Evolutionary conservation across 2,797 vertebrate genomes (phyloP).

Genomic region (Sebastes paucispinis): DNA sequence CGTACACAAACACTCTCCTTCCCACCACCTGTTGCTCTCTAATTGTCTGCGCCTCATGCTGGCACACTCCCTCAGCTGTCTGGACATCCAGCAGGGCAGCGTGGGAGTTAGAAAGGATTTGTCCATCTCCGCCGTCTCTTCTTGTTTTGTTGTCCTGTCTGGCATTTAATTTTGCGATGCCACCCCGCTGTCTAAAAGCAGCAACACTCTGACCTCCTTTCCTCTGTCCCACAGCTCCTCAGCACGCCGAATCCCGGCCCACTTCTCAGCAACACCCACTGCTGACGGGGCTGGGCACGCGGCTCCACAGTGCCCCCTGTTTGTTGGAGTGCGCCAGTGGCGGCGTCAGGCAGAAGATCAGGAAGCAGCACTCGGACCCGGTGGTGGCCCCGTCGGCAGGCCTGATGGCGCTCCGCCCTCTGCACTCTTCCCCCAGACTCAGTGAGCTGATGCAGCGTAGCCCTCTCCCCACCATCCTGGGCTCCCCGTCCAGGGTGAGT

Average conservation of each 20-base stretch:
- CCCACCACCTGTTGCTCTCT: conserved; percentile 13
- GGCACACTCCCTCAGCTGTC: conserved; percentile 84
- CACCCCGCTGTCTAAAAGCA: conserved; percentile 17
- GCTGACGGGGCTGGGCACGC: conserved; percentile 84
- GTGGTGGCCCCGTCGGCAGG: conserved; percentile 73
- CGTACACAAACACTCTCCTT: background rate
- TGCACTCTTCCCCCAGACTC: conserved; percentile 92
- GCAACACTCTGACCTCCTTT: background rate
- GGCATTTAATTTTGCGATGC: background rate
- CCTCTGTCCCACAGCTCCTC: conserved; percentile 52
- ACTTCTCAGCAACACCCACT: conserved; percentile 72
- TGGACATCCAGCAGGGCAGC: conserved; percentile 70
- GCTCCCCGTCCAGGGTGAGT: conserved; percentile 94
- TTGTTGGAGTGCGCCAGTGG: conserved; percentile 85
- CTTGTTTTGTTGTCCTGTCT: background rate
- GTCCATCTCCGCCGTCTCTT: background rate
- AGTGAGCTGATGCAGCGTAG: conserved; percentile 95
- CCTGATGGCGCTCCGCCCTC: conserved; percentile 84
- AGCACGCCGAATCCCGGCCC: conserved; percentile 59
- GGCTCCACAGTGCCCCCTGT: conserved; percentile 97
- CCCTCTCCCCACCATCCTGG: conserved; percentile 94
- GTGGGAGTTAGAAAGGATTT: background rate
- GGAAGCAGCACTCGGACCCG: conserved; percentile 93
- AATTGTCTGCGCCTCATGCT: conserved; percentile 60
- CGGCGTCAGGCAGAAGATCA: conserved; percentile 89